These are phyloP conservation scores for Progne subis DNA, from an alignment of 2,113 vertebrate species.

Conservation along the genomic window DNA sequence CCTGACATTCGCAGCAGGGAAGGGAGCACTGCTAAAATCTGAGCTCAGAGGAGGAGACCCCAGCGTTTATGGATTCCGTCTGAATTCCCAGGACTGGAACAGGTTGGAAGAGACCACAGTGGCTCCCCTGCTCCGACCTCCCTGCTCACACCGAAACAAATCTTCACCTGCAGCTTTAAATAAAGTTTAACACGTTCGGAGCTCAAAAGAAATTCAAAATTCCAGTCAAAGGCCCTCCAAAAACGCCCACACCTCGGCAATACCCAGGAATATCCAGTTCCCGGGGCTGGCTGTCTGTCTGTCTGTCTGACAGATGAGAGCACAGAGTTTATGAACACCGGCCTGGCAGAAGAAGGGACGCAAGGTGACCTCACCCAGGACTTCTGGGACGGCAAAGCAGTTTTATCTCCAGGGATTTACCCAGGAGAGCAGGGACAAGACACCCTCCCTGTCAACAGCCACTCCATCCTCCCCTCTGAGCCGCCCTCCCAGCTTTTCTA, in stretches of 20 bases:
- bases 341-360: not conserved
- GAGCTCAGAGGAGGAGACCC: not conserved
- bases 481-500: not conserved
- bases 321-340: not conserved
- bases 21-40: not conserved
- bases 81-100: not conserved
- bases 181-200: not conserved
- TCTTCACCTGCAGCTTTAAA: not conserved
- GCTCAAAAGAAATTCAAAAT: not conserved
- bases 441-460: not conserved
- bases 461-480: not conserved
- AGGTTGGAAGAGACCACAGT: not conserved
- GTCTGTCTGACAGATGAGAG: not conserved
- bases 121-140: not conserved
- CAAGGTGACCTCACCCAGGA: accelerated
- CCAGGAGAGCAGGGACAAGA: not conserved
- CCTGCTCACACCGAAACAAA: not conserved
- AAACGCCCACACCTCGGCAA: accelerated
- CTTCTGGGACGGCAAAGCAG: accelerated
- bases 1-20: not conserved
- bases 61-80: not conserved
- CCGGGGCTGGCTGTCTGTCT: not conserved
- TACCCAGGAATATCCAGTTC: not conserved
- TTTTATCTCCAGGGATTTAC: not conserved
- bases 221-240: not conserved